These are phyloP conservation scores for Willowsia nigromaculata DNA, from an alignment of 2,888 invertebrate genomes.

Conservation along the genomic window DNA sequence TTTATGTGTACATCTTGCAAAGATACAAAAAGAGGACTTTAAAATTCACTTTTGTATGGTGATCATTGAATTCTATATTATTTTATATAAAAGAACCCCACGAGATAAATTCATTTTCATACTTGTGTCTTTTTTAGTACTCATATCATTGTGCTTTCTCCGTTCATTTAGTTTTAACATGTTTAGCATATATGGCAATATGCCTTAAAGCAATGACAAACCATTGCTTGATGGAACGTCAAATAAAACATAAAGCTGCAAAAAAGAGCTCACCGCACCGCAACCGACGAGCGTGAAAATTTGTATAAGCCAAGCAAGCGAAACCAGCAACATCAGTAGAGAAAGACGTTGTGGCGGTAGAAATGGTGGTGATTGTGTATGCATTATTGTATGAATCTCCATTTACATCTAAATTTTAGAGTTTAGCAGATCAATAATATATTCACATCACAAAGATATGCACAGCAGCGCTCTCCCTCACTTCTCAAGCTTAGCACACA, in stretches of 20 bases:
- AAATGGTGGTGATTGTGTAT: neutral
- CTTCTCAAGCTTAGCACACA: no score
- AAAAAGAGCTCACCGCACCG: neutral
- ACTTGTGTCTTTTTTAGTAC: no score
- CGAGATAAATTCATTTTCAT: no score
- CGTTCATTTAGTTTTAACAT: no score
- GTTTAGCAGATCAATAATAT: conserved; percentile 64
- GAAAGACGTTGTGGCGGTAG: neutral
- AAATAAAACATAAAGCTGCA: neutral
- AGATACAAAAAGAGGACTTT: no score
- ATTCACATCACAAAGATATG: conserved; percentile 58
- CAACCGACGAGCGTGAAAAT: neutral
- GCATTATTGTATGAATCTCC: conserved; percentile 40
- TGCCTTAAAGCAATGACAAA: neutral
- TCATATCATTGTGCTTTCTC: no score
- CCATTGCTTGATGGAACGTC: neutral
- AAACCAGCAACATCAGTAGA: neutral
- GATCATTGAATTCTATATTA: no score
- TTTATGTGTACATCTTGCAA: no score
- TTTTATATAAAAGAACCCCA: no score
- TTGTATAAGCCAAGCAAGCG: neutral
- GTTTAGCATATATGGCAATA: neutral
- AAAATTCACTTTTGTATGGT: no score
- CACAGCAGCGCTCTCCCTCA: neutral
- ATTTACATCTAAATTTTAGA: conserved; percentile 63